Conservation (phyloP, 2,888 invertebrate genomes). For the Drosophila robusta region DNA sequence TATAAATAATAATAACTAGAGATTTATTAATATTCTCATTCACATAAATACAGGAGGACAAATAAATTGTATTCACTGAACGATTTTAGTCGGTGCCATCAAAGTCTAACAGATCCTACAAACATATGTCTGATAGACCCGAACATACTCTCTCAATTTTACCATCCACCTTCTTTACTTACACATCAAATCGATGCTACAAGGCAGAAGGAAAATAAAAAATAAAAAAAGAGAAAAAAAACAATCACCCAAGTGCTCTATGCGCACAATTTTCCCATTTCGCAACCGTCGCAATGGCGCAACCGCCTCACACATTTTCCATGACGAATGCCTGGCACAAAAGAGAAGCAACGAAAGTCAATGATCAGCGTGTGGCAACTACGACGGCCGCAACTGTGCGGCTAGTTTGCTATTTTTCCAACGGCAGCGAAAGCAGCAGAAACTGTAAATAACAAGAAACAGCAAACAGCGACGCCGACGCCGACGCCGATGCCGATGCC, state of each 20-base stretch:
- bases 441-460: conserved; percentile 78
- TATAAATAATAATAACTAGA: no score
- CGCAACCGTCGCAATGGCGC: conserved; percentile 41
- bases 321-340: conserved; percentile 71
- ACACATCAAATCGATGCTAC: conserved; percentile 1
- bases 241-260: conserved; percentile 34
- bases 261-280: conserved; percentile 56
- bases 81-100: no score
- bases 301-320: conserved; percentile 67
- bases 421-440: conserved; percentile 73
- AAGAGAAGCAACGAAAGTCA: conserved; percentile 79
- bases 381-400: conserved; percentile 51
- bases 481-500: not conserved
- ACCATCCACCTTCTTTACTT: not conserved
- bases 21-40: no score
- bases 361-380: conserved; percentile 73
- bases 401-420: conserved; percentile 71
- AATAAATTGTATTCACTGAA: no score
- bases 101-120: not conserved
- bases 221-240: conserved; percentile 19
- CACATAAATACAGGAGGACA: no score
- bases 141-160: not conserved
- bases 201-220: conserved; percentile 9
- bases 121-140: not conserved
- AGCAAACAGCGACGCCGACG: conserved; percentile 47